Percentiles rank a stretch among this genome's conserved stretches.
Conservation (phyloP, 1,140 invertebrate genomes). For the Meloidogyne floridensis region DNA sequence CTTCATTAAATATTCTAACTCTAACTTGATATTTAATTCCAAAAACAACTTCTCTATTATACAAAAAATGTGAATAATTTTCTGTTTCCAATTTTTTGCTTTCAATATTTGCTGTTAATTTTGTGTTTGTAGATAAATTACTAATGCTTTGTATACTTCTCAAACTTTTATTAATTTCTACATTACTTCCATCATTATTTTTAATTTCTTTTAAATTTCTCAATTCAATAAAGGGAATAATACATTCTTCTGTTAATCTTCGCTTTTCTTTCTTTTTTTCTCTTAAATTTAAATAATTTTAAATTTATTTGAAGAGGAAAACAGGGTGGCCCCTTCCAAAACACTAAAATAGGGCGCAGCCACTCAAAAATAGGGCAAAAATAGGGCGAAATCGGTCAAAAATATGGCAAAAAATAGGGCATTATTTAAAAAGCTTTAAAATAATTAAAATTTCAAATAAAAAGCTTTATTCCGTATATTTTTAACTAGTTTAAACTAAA, state of each 20-base stretch:
- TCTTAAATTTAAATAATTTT: conserved; percentile 20
- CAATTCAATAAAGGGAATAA: conserved; percentile 39
- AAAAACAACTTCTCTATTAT: conserved; percentile 50
- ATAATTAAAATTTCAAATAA: too few species aligned
- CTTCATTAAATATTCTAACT: conserved; percentile 38
- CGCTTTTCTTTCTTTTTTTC: conserved; percentile 40
- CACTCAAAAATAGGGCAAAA: too few species aligned
- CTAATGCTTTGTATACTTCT: conserved; percentile 44
- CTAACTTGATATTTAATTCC: conserved; percentile 41
- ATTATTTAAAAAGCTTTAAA: too few species aligned
- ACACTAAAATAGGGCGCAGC: too few species aligned
- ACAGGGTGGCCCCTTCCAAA: too few species aligned
- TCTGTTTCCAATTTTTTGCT: conserved; percentile 47
- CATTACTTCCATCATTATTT: neutral
- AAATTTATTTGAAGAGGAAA: neutral
- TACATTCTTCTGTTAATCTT: conserved; percentile 36
- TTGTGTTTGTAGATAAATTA: conserved; percentile 27
- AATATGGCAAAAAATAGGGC: too few species aligned
- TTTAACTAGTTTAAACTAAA: too few species aligned
- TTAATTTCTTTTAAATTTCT: conserved; percentile 23
- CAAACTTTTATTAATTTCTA: conserved; percentile 43
- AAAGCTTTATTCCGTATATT: too few species aligned
- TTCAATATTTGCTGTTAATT: conserved; percentile 13
- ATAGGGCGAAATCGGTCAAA: too few species aligned
- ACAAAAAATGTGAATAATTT: conserved; percentile 51